Evolutionary conservation across 2,888 invertebrate genomes (phyloP).

Genomic region (Lumbricus terrestris): DNA sequence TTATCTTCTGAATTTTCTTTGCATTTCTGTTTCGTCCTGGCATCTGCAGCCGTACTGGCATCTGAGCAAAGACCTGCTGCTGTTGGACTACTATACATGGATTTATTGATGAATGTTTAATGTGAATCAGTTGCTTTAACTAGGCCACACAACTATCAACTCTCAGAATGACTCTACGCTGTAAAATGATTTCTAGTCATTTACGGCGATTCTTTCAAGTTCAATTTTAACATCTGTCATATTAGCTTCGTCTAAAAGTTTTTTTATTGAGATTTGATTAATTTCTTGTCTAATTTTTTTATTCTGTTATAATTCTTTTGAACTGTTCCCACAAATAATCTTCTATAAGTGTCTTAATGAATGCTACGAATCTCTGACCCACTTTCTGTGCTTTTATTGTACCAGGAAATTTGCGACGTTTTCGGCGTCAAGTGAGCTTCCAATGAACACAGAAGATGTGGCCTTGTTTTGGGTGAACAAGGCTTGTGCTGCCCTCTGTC

Average conservation of each 20-base stretch:
- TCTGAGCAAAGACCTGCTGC: background rate
- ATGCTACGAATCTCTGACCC: background rate
- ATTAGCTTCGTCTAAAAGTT: background rate
- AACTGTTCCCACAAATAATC: background rate
- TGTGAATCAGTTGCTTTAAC: background rate
- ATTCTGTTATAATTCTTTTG: background rate
- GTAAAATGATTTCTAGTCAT: background rate
- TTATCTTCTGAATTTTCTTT: background rate
- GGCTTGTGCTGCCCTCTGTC: conserved; percentile 19
- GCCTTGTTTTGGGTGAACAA: conserved; percentile 27
- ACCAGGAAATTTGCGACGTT: conserved; percentile 24
- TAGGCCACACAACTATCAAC: background rate
- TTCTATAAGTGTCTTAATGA: background rate
- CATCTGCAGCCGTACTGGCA: background rate
- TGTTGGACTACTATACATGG: background rate
- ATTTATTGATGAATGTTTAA: background rate
- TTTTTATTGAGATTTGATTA: background rate
- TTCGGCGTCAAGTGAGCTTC: conserved; percentile 24
- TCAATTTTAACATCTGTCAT: background rate
- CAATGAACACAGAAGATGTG: conserved; percentile 17
- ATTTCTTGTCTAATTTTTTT: background rate
- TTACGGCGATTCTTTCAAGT: background rate
- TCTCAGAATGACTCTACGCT: background rate
- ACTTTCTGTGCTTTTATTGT: background rate
- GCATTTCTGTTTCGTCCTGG: background rate